A percentile compares a stretch with the other conserved stretches of the same genome.
phyloP scores from a whole-genome alignment of 2,888 invertebrate genomes.

The Dryococelus australis region DNA sequence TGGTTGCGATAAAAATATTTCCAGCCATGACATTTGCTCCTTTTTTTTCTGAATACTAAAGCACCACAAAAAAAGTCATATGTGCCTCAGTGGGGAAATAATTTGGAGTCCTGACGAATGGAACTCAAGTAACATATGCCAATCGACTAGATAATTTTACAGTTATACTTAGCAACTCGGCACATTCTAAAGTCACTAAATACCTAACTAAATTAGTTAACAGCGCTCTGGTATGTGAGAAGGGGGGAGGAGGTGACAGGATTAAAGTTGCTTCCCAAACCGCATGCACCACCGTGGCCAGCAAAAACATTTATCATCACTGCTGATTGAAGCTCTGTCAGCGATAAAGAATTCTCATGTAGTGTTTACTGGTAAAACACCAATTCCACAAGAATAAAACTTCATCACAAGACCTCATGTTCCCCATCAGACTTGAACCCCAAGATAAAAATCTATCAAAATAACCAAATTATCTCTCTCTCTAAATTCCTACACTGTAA shows the following conservation, averaged over 20 bases:
- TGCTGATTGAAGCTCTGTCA: conserved; percentile 18
- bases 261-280: conserved; percentile 30
- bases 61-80: not conserved
- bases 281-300: conserved; percentile 42
- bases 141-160: conserved; percentile 27
- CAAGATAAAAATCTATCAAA: conserved; percentile 43
- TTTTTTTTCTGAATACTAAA: conserved; percentile 13
- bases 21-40: conserved; percentile 38
- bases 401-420: not conserved
- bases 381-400: not conserved
- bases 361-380: not conserved
- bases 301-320: conserved; percentile 41
- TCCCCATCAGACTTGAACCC: conserved; percentile 16
- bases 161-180: conserved; percentile 8
- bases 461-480: conserved; percentile 41
- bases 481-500: conserved; percentile 40
- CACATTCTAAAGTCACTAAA: conserved; percentile 16
- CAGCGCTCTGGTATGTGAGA: conserved; percentile 4
- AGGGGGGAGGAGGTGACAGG: not conserved
- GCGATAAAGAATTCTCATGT: conserved; percentile 7
- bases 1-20: conserved; percentile 22
- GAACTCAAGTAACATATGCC: conserved; percentile 36
- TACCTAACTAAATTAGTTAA: conserved; percentile 5
- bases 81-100: conserved; percentile 24
- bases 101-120: conserved; percentile 35